Conservation (phyloP, 2,113 vertebrate genomes). For the Xyrauchen texanus region DNA sequence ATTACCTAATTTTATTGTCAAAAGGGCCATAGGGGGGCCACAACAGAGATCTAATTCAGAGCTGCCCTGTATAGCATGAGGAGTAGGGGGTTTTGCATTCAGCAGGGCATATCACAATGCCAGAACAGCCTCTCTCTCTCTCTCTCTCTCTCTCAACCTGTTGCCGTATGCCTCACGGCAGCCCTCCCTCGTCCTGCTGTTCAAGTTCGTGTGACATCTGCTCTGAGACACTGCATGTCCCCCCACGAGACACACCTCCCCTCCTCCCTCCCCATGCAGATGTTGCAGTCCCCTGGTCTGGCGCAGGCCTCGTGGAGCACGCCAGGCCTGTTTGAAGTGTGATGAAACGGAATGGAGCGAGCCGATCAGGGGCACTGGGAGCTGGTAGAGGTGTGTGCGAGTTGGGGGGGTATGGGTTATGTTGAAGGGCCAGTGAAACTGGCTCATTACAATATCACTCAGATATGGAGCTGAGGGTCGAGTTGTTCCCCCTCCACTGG, state of each 20-base stretch:
- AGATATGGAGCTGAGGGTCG: constrained; percentile 66
- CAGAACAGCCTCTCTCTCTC: neutral
- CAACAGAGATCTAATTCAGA: constrained; percentile 44
- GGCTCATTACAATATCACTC: constrained; percentile 91
- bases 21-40: constrained; percentile 52
- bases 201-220: constrained; percentile 90
- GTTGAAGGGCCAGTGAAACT: constrained; percentile 63
- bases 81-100: constrained; percentile 47
- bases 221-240: constrained; percentile 73
- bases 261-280: constrained; percentile 81
- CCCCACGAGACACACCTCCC: constrained; percentile 52
- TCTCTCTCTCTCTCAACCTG: constrained; percentile 51
- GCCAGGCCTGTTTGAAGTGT: constrained; percentile 94
- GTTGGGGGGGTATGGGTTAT: constrained; percentile 30
- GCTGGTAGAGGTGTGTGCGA: constrained; percentile 62
- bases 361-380: constrained; percentile 83
- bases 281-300: constrained; percentile 89
- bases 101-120: constrained; percentile 1
- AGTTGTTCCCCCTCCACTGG: constrained; percentile 57
- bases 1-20: constrained; percentile 79
- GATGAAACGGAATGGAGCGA: constrained; percentile 95
- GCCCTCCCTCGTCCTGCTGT: constrained; percentile 74
- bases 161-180: constrained; percentile 46
- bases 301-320: constrained; percentile 80
- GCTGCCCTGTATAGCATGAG: constrained; percentile 44